phyloP scores from a whole-genome alignment of 2,797 vertebrate species.

The Cygnus olor region DNA sequence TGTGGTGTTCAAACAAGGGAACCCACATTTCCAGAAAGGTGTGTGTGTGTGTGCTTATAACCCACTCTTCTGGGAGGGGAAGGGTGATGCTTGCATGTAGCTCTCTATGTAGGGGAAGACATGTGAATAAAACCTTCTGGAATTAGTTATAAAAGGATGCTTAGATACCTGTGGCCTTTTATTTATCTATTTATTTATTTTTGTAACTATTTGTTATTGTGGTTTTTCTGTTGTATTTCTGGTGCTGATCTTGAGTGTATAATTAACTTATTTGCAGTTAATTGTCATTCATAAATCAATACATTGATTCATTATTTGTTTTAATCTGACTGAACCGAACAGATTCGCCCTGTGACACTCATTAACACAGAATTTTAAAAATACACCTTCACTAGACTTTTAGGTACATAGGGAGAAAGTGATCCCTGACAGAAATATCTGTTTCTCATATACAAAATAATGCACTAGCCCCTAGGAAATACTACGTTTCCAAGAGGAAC shows the following conservation, averaged over 20 bases:
- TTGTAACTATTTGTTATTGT: not conserved
- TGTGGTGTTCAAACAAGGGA: not conserved
- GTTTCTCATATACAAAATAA: not conserved
- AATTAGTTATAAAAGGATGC: not conserved
- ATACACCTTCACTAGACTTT: not conserved
- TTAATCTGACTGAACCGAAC: not conserved
- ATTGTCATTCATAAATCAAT: not conserved
- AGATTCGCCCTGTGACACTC: not conserved
- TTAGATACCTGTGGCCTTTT: not conserved
- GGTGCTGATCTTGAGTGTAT: not conserved
- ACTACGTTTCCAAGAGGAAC: not conserved
- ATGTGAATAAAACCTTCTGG: not conserved
- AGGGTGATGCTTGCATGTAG: not conserved
- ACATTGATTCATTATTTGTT: not conserved
- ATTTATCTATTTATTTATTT: too few relatives aligned
- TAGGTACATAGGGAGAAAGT: not conserved
- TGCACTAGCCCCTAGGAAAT: not conserved
- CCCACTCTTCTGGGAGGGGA: not conserved
- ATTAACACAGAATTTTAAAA: not conserved
- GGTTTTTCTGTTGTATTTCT: not conserved
- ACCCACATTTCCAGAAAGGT: not conserved
- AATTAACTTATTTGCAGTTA: not conserved
- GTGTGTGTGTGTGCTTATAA: not conserved
- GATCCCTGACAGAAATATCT: not conserved
- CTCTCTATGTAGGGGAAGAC: not conserved